Conservation (phyloP, 2,797 vertebrate species). For the Chiloscyllium punctatum region DNA sequence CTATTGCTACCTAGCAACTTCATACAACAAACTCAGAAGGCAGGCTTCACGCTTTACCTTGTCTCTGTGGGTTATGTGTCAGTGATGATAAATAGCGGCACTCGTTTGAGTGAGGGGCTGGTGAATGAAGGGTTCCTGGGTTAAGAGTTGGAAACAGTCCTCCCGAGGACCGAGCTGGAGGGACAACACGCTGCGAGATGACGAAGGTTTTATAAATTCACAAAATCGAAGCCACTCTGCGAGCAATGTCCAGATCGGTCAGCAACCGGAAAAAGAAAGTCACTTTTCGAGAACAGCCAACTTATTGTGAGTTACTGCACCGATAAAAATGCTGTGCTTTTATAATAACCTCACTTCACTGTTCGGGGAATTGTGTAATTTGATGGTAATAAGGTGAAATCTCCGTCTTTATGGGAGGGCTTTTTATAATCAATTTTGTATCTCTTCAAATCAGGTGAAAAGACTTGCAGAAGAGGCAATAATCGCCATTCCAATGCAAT, state of each 20-base stretch:
- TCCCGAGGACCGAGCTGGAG: background rate
- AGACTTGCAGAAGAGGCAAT: background rate
- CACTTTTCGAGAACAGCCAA: conserved; percentile 39
- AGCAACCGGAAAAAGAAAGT: conserved; percentile 38
- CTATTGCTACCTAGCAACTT: background rate
- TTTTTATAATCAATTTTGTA: background rate
- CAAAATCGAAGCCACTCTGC: background rate
- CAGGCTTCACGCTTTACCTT: too few relatives aligned
- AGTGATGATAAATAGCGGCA: background rate
- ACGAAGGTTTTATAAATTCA: background rate
- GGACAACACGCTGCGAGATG: conserved; percentile 17
- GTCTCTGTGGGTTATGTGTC: background rate
- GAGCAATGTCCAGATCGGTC: background rate
- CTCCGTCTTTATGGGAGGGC: background rate
- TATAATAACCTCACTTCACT: too few relatives aligned
- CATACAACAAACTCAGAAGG: background rate
- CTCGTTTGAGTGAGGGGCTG: background rate
- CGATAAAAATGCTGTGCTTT: too few relatives aligned
- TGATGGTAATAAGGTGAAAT: background rate
- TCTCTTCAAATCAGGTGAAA: background rate
- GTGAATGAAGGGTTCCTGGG: background rate
- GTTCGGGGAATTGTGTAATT: background rate
- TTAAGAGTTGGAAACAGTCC: too few relatives aligned
- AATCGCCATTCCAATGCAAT: conserved; percentile 38
- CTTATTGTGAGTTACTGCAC: conserved; percentile 38